A percentile compares a stretch with the other conserved stretches of the same genome.
Evolutionary conservation across 2,797 vertebrate species (phyloP).

Genomic region (Allobates femoralis): DNA sequence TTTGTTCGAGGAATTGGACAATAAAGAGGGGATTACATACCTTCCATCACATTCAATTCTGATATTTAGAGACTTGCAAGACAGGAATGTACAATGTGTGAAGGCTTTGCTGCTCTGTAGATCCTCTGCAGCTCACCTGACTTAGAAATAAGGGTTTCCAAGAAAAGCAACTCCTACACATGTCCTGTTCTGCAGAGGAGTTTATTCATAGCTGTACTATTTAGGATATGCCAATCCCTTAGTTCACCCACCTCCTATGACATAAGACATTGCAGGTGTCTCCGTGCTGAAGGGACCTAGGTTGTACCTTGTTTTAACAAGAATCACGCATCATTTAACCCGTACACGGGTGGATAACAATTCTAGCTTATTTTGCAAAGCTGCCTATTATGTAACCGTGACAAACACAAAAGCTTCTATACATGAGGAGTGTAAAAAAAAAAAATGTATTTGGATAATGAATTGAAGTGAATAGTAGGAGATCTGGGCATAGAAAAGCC

Average conservation of each 20-base stretch:
- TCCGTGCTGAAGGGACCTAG: not conserved
- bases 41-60: slow-evolving; percentile 20
- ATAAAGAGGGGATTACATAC: slow-evolving; percentile 7
- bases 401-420: not conserved
- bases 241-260: not conserved
- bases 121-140: not conserved
- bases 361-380: not conserved
- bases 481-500: not conserved
- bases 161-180: slow-evolving; percentile 53
- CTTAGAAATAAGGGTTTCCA: slow-evolving; percentile 11
- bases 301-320: slow-evolving; percentile 19
- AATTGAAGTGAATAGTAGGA: not conserved
- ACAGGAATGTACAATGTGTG: not conserved
- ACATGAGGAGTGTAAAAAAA: not conserved
- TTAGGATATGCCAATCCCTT: not conserved
- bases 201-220: slow-evolving; percentile 32
- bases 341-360: not conserved
- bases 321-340: slow-evolving; percentile 19
- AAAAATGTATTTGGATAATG: not conserved
- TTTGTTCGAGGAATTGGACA: not conserved
- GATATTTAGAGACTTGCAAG: not conserved
- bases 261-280: slow-evolving; percentile 28
- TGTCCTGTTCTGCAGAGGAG: slow-evolving; percentile 15
- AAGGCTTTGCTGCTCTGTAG: not conserved
- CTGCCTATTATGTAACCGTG: not conserved